Evolutionary conservation across 2,797 vertebrate species (phyloP).

Genomic region (Acanthopagrus latus): DNA sequence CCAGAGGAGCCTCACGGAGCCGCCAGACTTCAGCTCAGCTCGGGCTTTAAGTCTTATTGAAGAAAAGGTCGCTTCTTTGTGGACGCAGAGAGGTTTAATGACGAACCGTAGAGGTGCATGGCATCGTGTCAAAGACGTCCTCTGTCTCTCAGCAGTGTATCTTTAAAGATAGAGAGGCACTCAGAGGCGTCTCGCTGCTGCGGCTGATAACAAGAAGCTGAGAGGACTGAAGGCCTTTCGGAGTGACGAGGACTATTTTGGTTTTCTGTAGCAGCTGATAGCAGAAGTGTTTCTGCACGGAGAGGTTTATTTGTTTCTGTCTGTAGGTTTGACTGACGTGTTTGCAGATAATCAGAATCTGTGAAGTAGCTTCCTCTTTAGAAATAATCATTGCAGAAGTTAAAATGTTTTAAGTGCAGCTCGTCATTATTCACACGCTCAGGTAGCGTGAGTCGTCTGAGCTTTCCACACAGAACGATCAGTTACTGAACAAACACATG

Average conservation of each 20-base stretch:
- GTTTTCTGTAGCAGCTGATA: background rate
- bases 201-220: background rate
- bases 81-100: background rate
- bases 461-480: background rate
- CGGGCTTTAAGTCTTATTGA: background rate
- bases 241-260: background rate
- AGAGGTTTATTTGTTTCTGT: background rate
- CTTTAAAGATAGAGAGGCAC: background rate
- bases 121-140: background rate
- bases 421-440: background rate
- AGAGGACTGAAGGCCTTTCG: background rate
- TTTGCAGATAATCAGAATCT: background rate
- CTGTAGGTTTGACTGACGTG: background rate
- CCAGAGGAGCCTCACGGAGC: background rate
- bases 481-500: background rate
- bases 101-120: no score
- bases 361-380: background rate
- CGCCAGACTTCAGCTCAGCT: background rate
- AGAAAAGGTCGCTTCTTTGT: background rate
- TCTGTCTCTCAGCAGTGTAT: background rate
- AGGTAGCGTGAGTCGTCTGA: conserved; percentile 5
- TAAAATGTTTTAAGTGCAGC: background rate
- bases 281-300: background rate
- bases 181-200: background rate
- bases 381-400: background rate